phyloP scores from a whole-genome alignment of 1,140 invertebrate species.

The Colletes gigas region DNA sequence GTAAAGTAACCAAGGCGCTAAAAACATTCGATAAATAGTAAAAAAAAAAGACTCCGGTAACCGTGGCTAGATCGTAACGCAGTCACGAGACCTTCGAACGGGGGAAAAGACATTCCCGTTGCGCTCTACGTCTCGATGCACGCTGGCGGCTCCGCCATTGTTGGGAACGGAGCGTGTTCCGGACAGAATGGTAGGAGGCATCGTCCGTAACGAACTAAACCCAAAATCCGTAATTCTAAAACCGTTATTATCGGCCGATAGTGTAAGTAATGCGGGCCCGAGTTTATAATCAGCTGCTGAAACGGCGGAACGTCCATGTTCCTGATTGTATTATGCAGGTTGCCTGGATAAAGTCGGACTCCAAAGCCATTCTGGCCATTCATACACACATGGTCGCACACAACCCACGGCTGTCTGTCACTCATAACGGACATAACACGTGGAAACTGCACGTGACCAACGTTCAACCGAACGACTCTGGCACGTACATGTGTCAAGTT shows the following conservation, averaged over 20 bases:
- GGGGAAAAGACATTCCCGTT: slow-evolving; percentile 13
- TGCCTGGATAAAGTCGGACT: slow-evolving; percentile 86
- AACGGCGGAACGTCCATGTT: slow-evolving; percentile 38
- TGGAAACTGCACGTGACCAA: slow-evolving; percentile 93
- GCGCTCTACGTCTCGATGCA: not conserved
- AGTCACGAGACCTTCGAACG: not conserved
- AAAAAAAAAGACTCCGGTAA: not conserved
- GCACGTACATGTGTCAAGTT: slow-evolving; percentile 94
- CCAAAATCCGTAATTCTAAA: slow-evolving; percentile 33
- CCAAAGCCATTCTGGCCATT: slow-evolving; percentile 93
- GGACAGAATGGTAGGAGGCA: not conserved
- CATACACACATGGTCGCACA: slow-evolving; percentile 94
- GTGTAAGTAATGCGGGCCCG: slow-evolving; percentile 26
- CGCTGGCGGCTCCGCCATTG: not conserved
- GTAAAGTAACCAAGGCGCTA: slow-evolving; percentile 23
- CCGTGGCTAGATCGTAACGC: too few relatives aligned
- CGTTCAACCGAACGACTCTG: slow-evolving; percentile 92
- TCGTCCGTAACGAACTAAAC: slow-evolving; percentile 27
- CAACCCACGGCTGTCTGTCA: slow-evolving; percentile 90
- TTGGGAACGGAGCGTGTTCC: not conserved
- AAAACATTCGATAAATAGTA: slow-evolving; percentile 19
- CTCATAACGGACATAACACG: slow-evolving; percentile 93
- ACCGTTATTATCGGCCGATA: not conserved
- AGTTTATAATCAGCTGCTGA: slow-evolving; percentile 46
- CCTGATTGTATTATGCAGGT: slow-evolving; percentile 58